These are phyloP conservation scores for Malacoraja senta DNA, from an alignment of 2,797 vertebrate species.

Conservation along the genomic window DNA sequence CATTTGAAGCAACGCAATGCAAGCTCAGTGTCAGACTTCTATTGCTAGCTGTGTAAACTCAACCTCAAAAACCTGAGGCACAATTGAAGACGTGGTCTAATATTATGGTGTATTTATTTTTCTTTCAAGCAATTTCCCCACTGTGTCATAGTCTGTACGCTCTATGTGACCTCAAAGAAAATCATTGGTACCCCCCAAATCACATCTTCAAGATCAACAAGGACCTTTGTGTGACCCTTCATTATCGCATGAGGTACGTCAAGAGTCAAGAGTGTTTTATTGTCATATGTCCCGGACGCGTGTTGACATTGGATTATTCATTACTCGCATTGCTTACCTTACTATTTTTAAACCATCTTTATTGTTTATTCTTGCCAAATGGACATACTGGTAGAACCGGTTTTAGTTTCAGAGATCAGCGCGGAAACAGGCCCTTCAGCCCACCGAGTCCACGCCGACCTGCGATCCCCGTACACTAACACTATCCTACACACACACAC, in stretches of 20 bases:
- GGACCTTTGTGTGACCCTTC: slow-evolving; percentile 53
- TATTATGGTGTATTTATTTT: neutral
- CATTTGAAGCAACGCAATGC: neutral
- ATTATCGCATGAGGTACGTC: slow-evolving; percentile 78
- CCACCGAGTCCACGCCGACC: too few relatives aligned
- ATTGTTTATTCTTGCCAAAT: neutral
- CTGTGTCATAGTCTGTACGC: slow-evolving; percentile 77
- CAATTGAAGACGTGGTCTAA: neutral
- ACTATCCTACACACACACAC: too few relatives aligned
- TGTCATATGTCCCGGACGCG: too few relatives aligned
- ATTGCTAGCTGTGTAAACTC: neutral
- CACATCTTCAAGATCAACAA: slow-evolving; percentile 61
- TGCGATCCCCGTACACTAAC: too few relatives aligned
- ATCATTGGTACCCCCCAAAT: slow-evolving; percentile 79
- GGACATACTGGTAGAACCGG: neutral
- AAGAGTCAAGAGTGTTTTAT: too few relatives aligned
- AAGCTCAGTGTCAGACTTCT: too few relatives aligned
- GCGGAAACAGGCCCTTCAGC: too few relatives aligned
- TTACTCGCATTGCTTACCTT: too few relatives aligned
- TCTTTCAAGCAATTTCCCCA: slow-evolving; percentile 70
- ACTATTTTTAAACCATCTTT: too few relatives aligned
- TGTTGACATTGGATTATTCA: neutral
- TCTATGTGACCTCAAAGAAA: slow-evolving; percentile 63
- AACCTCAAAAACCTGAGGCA: neutral
- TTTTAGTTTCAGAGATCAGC: too few relatives aligned